Evolutionary conservation across 2,113 vertebrate genomes (phyloP).

Genomic region (Entomyzon cyanotis): DNA sequence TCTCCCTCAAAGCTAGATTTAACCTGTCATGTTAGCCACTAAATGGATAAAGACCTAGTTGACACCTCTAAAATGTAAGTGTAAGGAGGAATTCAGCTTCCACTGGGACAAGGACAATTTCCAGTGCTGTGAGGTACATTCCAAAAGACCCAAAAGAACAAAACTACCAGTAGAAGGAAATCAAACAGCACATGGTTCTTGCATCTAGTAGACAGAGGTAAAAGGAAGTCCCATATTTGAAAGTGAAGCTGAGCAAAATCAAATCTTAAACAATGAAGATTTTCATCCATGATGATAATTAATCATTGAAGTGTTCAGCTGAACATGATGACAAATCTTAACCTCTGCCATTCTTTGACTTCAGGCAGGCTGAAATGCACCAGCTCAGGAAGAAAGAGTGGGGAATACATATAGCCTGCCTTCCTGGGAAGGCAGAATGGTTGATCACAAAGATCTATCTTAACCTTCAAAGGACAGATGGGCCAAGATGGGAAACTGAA

Average conservation of each 20-base stretch:
- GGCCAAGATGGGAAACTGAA: background rate
- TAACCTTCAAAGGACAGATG: background rate
- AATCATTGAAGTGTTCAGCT: background rate
- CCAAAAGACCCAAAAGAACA: background rate
- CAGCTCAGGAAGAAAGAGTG: background rate
- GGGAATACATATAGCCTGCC: background rate
- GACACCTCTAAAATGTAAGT: background rate
- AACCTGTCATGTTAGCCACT: background rate
- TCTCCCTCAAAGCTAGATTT: background rate
- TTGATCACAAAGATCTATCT: background rate
- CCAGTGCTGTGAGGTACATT: background rate
- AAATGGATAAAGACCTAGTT: background rate
- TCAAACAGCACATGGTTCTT: background rate
- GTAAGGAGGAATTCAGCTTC: background rate
- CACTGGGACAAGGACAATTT: background rate
- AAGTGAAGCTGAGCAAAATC: background rate
- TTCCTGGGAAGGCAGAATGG: background rate
- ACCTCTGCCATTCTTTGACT: background rate
- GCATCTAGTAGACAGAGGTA: background rate
- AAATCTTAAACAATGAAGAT: background rate
- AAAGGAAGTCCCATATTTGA: background rate
- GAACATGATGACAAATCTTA: background rate
- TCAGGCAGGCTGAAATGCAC: background rate
- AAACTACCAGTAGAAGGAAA: background rate
- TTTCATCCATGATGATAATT: background rate